Evolutionary conservation across 2,113 vertebrate species (phyloP).

Genomic region (Gallinago paraguaiae): DNA sequence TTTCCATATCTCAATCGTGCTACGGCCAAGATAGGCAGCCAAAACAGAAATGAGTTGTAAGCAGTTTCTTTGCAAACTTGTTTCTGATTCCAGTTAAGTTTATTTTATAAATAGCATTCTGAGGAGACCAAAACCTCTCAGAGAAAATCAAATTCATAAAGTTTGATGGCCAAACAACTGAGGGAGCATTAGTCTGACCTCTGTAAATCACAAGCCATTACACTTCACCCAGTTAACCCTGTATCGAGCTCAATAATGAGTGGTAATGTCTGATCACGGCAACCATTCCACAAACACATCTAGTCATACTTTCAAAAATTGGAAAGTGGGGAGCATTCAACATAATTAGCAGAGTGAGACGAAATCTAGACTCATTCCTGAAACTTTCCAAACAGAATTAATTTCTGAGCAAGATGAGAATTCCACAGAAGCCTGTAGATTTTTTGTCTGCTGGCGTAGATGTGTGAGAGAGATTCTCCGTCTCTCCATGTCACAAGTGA

Average conservation of each 20-base stretch:
- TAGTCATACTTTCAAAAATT: not conserved
- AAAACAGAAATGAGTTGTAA: constrained; percentile 15
- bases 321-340: not conserved
- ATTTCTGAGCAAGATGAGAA: not conserved
- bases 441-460: not conserved
- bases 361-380: not conserved
- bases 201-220: not conserved
- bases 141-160: not conserved
- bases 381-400: not conserved
- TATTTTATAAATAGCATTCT: not conserved
- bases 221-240: not conserved
- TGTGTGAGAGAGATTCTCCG: not conserved
- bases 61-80: constrained; percentile 6
- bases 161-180: not conserved
- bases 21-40: not conserved
- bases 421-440: not conserved
- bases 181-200: not conserved
- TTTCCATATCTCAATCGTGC: not conserved
- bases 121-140: not conserved
- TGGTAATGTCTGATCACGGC: not conserved
- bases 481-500: not conserved
- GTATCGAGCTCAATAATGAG: not conserved
- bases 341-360: not conserved
- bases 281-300: not conserved
- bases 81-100: not conserved